These are phyloP conservation scores for Chrysemys picta DNA, from an alignment of 2,113 vertebrate species.

Conservation along the genomic window DNA sequence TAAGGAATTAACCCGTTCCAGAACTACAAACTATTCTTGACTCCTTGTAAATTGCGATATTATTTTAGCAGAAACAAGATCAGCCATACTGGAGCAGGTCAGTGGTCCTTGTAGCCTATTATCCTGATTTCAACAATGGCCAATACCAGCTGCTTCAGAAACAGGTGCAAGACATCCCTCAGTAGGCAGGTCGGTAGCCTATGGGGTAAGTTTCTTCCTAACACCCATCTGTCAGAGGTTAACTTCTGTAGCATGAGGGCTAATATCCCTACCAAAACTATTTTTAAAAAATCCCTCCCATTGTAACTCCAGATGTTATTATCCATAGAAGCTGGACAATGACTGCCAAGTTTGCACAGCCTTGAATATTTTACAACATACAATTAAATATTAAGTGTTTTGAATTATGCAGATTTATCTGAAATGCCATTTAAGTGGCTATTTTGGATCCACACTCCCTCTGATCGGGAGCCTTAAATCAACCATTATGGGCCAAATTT, in stretches of 20 bases:
- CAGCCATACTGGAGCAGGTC: neutral
- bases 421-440: neutral
- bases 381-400: neutral
- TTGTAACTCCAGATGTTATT: neutral
- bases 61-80: neutral
- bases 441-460: neutral
- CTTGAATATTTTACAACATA: neutral
- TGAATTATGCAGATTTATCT: neutral
- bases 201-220: neutral
- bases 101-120: neutral
- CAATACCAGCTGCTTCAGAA: constrained; percentile 9
- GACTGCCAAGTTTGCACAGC: neutral
- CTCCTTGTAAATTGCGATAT: neutral
- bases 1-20: constrained; percentile 9
- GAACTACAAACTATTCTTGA: constrained; percentile 21
- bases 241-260: neutral
- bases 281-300: neutral
- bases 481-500: neutral
- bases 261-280: neutral
- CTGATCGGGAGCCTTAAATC: neutral
- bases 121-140: neutral
- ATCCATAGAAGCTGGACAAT: neutral
- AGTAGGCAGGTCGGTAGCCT: neutral
- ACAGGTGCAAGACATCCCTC: constrained; percentile 1
- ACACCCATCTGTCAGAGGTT: neutral